Evolutionary conservation across 2,797 vertebrate genomes (phyloP).

Genomic region (Cuculus canorus): DNA sequence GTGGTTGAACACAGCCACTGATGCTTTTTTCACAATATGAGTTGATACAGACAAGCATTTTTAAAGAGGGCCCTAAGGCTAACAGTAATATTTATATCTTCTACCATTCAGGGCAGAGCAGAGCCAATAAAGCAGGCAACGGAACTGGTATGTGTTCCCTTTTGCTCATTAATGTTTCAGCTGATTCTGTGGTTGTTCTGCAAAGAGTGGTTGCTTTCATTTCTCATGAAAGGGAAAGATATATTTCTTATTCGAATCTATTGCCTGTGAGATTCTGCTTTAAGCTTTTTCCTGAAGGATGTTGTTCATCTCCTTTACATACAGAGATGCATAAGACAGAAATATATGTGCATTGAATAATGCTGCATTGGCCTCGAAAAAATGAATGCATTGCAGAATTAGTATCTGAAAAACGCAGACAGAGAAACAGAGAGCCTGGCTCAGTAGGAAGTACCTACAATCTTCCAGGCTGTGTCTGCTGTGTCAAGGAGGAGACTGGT

Average conservation of each 20-base stretch:
- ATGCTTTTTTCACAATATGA: conserved; percentile 67
- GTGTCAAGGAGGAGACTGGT: not conserved
- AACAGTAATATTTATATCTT: conserved; percentile 75
- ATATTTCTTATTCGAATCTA: conserved; percentile 54
- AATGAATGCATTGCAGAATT: not conserved
- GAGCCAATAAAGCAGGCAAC: conserved; percentile 66
- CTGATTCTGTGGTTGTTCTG: conserved; percentile 54
- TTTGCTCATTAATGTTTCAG: conserved; percentile 69
- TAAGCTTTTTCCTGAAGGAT: conserved; percentile 48
- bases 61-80: conserved; percentile 71
- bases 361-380: not conserved
- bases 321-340: not conserved
- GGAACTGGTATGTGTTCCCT: conserved; percentile 47
- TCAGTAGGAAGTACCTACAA: not conserved
- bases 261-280: conserved; percentile 46
- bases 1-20: conserved; percentile 66
- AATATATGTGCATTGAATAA: not conserved
- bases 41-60: conserved; percentile 74
- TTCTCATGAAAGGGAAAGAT: conserved; percentile 48
- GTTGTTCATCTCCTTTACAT: conserved; percentile 47
- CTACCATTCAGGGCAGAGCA: conserved; percentile 63
- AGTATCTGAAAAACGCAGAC: not conserved
- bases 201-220: conserved; percentile 67
- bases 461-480: not conserved
- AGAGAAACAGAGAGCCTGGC: not conserved